A percentile compares a stretch with the other conserved stretches of the same genome.
phyloP scores from a whole-genome alignment of 2,113 vertebrate species.

The Vimba vimba region DNA sequence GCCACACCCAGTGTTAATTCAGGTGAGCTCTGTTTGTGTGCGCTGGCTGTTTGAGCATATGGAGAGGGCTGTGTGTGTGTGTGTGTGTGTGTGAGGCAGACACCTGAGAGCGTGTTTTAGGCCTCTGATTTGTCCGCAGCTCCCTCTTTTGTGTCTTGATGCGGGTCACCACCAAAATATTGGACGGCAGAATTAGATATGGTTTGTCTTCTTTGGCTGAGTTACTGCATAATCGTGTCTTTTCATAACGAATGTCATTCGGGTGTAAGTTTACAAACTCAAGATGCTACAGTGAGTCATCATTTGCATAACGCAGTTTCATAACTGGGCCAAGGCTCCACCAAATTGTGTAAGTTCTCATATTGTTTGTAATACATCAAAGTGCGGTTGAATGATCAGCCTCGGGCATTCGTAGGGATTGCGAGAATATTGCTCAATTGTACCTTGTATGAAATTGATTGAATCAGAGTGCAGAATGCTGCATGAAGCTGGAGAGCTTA shows the following conservation, averaged over 20 bases:
- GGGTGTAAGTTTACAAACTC: constrained; percentile 16
- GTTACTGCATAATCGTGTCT: neutral
- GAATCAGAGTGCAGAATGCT: constrained; percentile 51
- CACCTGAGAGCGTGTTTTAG: constrained; percentile 57
- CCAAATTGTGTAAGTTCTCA: constrained; percentile 21
- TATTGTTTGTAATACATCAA: constrained; percentile 47
- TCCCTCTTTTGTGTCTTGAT: neutral
- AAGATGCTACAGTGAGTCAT: constrained; percentile 3
- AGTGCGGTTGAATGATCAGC: constrained; percentile 28
- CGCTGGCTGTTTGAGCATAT: constrained; percentile 23
- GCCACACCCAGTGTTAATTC: constrained; percentile 65
- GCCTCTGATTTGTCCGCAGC: constrained; percentile 26
- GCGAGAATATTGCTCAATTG: constrained; percentile 55
- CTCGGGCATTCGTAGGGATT: constrained; percentile 27
- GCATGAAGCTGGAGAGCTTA: constrained; percentile 48
- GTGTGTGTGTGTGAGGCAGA: constrained; percentile 43
- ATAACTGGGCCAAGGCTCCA: constrained; percentile 21
- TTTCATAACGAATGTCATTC: neutral
- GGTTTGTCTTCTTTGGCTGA: neutral
- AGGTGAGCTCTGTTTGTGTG: constrained; percentile 50
- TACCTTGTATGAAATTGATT: constrained; percentile 53
- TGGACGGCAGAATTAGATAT: neutral
- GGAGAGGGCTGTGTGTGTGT: constrained; percentile 28
- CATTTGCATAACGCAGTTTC: constrained; percentile 19
- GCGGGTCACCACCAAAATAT: neutral